Evolutionary conservation across 2,113 vertebrate species (phyloP).

Genomic region (Takifugu bimaculatus): DNA sequence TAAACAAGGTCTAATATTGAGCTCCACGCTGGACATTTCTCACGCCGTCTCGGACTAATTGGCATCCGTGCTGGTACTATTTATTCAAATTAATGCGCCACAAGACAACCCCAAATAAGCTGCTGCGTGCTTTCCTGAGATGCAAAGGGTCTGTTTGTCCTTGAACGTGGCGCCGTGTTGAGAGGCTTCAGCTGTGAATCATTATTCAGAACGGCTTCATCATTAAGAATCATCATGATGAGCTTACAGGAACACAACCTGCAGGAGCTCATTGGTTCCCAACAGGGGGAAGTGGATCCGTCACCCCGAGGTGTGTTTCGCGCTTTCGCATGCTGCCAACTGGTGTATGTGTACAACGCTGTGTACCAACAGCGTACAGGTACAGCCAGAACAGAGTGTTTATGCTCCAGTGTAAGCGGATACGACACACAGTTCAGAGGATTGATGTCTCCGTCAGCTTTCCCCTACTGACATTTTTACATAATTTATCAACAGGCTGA

Average conservation of each 20-base stretch:
- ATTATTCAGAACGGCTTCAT: slow-evolving; percentile 42
- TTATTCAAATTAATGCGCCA: slow-evolving; percentile 2
- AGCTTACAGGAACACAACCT: slow-evolving; percentile 33
- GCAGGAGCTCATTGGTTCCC: slow-evolving; percentile 50
- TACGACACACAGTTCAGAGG: neutral
- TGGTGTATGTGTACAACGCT: slow-evolving; percentile 9
- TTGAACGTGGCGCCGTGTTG: slow-evolving; percentile 26
- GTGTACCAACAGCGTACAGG: neutral
- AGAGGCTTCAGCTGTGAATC: slow-evolving; percentile 46
- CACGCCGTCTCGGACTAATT: neutral
- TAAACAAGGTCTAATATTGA: neutral
- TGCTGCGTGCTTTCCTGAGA: neutral
- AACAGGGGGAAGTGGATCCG: slow-evolving; percentile 22
- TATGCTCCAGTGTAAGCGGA: neutral
- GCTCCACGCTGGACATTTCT: neutral
- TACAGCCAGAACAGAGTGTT: slow-evolving; percentile 5
- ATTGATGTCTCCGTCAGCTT: slow-evolving; percentile 23
- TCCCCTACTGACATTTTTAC: slow-evolving; percentile 68
- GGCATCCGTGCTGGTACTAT: neutral
- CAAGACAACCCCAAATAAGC: neutral
- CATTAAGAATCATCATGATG: slow-evolving; percentile 43
- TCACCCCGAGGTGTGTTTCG: slow-evolving; percentile 30
- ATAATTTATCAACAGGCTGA: slow-evolving; percentile 78
- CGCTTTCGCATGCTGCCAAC: slow-evolving; percentile 26
- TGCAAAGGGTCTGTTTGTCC: slow-evolving; percentile 15